Evolutionary conservation across 92 coral and sea anemone species (phyloP), one percentile per base, ranked within the genome.

Genomic region (Zoanthus sansibaricus): DNA sequence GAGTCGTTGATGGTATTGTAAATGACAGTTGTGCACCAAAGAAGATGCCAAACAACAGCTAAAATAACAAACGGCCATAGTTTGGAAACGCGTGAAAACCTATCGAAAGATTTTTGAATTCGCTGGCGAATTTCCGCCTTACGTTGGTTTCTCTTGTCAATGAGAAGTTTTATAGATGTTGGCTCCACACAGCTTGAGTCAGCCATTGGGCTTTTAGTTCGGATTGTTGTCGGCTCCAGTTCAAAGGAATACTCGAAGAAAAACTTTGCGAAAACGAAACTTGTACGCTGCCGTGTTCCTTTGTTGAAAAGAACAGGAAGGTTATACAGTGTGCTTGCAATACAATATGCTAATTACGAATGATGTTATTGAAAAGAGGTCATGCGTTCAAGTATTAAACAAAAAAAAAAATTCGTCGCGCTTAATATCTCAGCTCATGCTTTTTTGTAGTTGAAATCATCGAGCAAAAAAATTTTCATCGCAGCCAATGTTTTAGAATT

Each of bases 1-100:
- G 85, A 80, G 75, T 80, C 85, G 58, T 80, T 80, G 5, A 80
- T 72, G 3, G 75, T 80, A 18, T 80, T 80, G 75, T 46, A 80
- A n/a, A 80, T 7, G 0, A 80, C 85, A 9, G 45, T 44, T 0
- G 56, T 31, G 25, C 74, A 46, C 85, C 75, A 67, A 14, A 80
- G 21, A 20, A 80, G 67, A 20, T 80, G 85, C 85, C 71, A 67
- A 55, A 80, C 9, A 32, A 80, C 73, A 5, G 52, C 75, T 13
- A 62, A 46, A 7, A 66, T 1, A 9, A 80, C 62, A 67, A 47
- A 80, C 20, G 75, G 85, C 18, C 71, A 67, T 46, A 30, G 16
- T 71, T 46, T 80, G 12, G 85, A 66, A 25, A 80, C 44, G 17
- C 85, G 75, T 52, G 59, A 66, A 15, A 12, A 66, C 58, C 74